Evolutionary conservation across 2,797 vertebrate species (phyloP), one percentile per base, ranked within the genome.

Genomic region (Pipistrellus pipistrellus): DNA sequence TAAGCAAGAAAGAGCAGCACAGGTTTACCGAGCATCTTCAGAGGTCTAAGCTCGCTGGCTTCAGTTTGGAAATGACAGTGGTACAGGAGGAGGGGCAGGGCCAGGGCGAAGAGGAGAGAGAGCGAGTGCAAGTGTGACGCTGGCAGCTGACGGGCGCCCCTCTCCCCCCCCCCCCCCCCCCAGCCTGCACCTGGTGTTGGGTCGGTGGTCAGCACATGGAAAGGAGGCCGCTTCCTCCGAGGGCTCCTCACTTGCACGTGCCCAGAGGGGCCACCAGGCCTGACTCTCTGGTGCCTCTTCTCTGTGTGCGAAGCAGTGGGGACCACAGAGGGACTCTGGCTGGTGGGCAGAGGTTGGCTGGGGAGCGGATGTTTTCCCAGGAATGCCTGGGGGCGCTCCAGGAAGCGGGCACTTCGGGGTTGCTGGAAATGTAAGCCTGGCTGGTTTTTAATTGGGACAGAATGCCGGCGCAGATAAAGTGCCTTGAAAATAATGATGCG

Each of bases 21-120:
- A n/a, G 6, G 55, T 59, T 91, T 44, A 41, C 6, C 14, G 51
- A 21, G 69, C 38, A 35, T 38, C 66, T 91, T n/a, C 18, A 4
- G 38, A 4, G 18, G 27, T 27, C 27, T 41, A 32, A 6, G 38
- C 77, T 93, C 27, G 25, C 59, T 62, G 59, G 21, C 76, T n/a
- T 32, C 46, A 6, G 35, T 73, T 41, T 14, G 68, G 82, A 88
- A 85, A 62, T 64, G 23, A 64, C 76, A 6, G 8, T 53, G 83
- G 44, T 72, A 1, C 32, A n/a, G 35, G 23, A 71, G 38, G 23
- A 41, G 18, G 0, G 68, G 35, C 80, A 87, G 66, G 75, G 75
- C 86, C 55, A 71, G 85, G 95, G 94, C 93, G 82, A 95, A 96
- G 96, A 96, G 97, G 94, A 96, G 81, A 80, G 66, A 32, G 57